A percentile compares a stretch with the other conserved stretches of the same genome.
phyloP scores from a whole-genome alignment of 1,140 invertebrate species.

The Panagrolaimus sp. region DNA sequence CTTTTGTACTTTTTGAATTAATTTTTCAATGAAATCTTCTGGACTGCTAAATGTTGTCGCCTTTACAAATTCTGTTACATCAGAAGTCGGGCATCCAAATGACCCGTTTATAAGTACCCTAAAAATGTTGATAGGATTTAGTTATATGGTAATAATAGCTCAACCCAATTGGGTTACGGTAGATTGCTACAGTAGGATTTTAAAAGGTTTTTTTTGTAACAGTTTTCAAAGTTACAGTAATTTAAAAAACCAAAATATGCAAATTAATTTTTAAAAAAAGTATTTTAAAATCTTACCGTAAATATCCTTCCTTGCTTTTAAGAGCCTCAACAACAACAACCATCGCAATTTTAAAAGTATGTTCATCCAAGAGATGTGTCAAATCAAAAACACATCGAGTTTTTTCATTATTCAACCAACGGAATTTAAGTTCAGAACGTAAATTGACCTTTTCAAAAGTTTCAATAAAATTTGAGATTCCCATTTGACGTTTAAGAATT shows the following conservation, averaged over 20 bases:
- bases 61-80: neutral
- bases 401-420: slow-evolving; percentile 20
- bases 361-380: slow-evolving; percentile 12
- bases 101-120: slow-evolving; percentile 28
- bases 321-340: slow-evolving; percentile 11
- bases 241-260: too few relatives aligned
- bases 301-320: slow-evolving; percentile 5
- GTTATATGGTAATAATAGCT: too few relatives aligned
- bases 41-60: neutral
- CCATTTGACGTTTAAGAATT: neutral
- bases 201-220: neutral
- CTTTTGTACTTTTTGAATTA: slow-evolving; percentile 6
- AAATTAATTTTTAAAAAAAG: too few relatives aligned
- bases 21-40: neutral
- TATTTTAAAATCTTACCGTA: slow-evolving; percentile 19
- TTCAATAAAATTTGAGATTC: neutral
- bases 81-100: neutral
- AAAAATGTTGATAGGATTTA: neutral
- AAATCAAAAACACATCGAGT: slow-evolving; percentile 20
- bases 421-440: slow-evolving; percentile 10
- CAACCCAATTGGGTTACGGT: too few relatives aligned
- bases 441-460: neutral
- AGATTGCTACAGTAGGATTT: neutral
- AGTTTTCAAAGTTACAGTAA: too few relatives aligned
- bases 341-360: neutral